Conservation (phyloP, 2,113 vertebrate genomes). For the Neopipo cinnamomea region DNA sequence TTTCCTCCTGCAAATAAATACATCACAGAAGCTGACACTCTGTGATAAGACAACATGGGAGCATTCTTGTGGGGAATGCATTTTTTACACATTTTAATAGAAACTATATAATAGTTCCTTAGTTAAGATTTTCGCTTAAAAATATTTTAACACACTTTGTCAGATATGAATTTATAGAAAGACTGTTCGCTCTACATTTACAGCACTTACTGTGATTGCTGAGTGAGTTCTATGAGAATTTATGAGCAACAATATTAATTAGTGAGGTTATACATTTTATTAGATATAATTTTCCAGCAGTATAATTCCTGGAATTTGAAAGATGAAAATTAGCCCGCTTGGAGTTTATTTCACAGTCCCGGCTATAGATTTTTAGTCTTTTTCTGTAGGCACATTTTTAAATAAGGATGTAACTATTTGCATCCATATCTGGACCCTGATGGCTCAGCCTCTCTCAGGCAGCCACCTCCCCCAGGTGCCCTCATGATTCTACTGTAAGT, state of each 20-base stretch:
- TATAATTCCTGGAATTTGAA: conserved; percentile 14
- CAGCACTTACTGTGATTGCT: conserved; percentile 39
- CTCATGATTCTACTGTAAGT: neutral
- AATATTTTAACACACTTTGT: neutral
- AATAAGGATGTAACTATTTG: neutral
- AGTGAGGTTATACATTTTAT: conserved; percentile 27
- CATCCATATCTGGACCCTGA: neutral
- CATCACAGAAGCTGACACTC: neutral
- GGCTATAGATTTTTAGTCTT: neutral
- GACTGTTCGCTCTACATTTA: neutral
- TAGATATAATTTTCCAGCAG: conserved; percentile 6
- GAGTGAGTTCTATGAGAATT: conserved; percentile 13
- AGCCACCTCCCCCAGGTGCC: neutral
- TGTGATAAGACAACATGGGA: neutral
- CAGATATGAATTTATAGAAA: neutral
- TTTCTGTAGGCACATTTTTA: neutral
- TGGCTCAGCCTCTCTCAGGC: neutral
- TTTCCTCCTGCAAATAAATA: neutral
- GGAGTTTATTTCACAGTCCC: neutral
- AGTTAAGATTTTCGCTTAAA: neutral
- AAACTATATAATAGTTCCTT: neutral
- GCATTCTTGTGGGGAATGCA: neutral
- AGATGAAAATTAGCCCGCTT: neutral
- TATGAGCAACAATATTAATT: neutral
- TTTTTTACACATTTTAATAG: neutral